Base-by-base conservation (phyloP, 1,140 invertebrate genomes). In the Brachionus plicatilis region DNA sequence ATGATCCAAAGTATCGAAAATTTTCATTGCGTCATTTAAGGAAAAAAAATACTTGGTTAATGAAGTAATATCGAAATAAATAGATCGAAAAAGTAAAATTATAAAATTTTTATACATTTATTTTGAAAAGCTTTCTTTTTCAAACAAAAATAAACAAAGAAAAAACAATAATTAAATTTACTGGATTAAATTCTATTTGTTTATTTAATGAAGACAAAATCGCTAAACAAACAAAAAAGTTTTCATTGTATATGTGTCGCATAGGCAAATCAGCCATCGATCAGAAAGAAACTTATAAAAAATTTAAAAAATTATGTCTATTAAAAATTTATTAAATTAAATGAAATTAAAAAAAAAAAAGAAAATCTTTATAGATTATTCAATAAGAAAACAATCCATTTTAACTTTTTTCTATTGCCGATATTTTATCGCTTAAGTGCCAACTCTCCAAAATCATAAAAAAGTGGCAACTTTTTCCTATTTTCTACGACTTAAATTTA, bases 401-500 rank as follows among this genome's bases (percentile, higher is more conserved):
- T 60, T 1, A 24, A 60, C 20, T 20, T 60, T 8, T 60, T 60
- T 11, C 20, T 60, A 20, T 20, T 20, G 20, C 53, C 20, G 66
- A 68, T 24, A 68, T 68, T 33, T 68, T 68, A 27, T 41, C 72
- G 47, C 72, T 12, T 76, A 50, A 12, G 72, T 76, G 72, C 45
- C 20, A 76, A 76, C 20, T 37, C 1, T 50, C 45, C 17, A 50
- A 6, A 50, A 29, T 37, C 66, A 27, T 50, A 75, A 75, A 47
- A 76, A 50, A 76, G 41, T 76, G 41, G 41, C 45, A 50, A 50
- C 17, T 76, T 75, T 75, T 45, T n/a, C 14, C 11, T 24, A 17
- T 43, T 75, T 47, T 41, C 11, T 9, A 72, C 68, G n/a, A 72
- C 14, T n/a, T 45, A 75, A 75, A 76, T 76, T 76, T 76, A 27